Conservation (phyloP, 2,888 invertebrate species). For the Parnassius apollo region DNA sequence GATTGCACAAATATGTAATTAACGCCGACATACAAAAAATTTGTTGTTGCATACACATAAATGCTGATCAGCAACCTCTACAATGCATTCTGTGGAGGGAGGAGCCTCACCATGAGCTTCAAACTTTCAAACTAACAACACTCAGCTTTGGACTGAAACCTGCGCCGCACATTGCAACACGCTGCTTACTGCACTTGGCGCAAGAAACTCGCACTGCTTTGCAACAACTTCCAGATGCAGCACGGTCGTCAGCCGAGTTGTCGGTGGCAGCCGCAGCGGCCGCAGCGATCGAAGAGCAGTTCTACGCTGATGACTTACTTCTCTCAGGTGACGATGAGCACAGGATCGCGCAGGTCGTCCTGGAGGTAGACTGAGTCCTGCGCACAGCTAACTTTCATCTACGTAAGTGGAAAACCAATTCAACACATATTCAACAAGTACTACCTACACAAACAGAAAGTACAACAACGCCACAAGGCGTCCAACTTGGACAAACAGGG, state of each 20-base stretch:
- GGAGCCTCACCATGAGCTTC: slow-evolving; percentile 13
- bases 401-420: neutral
- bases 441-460: too few relatives aligned
- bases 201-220: neutral
- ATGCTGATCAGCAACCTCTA: neutral
- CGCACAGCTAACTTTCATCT: neutral
- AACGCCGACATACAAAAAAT: neutral
- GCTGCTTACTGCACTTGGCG: neutral
- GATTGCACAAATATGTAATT: slow-evolving; percentile 19
- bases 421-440: neutral
- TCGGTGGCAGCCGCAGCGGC: neutral
- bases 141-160: slow-evolving; percentile 28
- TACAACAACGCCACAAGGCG: too few relatives aligned
- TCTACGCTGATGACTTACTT: neutral
- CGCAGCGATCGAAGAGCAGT: neutral
- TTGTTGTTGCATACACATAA: neutral
- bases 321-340: neutral
- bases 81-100: slow-evolving; percentile 26
- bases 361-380: neutral
- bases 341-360: neutral
- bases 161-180: slow-evolving; percentile 28
- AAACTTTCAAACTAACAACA: slow-evolving; percentile 24
- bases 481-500: too few relatives aligned
- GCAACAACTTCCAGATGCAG: neutral
- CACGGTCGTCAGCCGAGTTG: too few relatives aligned